These are phyloP conservation scores for Branchellion lobata DNA, from an alignment of 2,888 invertebrate species.

Conservation along the genomic window DNA sequence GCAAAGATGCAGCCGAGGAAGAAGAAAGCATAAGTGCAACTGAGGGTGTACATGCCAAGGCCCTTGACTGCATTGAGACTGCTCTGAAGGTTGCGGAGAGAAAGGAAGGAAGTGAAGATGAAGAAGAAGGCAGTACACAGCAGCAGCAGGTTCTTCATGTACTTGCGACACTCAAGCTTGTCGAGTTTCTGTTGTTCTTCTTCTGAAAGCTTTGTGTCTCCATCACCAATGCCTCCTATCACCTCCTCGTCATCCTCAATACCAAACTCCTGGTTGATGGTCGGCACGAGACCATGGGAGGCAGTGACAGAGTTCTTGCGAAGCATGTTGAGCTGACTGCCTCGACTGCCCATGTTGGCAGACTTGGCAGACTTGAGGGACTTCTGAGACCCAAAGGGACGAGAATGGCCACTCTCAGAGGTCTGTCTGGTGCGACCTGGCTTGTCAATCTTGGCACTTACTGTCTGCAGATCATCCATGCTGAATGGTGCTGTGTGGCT, in stretches of 20 bases:
- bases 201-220: constrained; percentile 12
- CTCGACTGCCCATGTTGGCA: constrained; percentile 1
- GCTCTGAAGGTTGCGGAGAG: constrained; percentile 59
- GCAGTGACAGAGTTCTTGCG: constrained; percentile 30
- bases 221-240: not conserved
- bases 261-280: constrained; percentile 15
- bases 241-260: constrained; percentile 23
- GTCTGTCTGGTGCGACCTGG: constrained; percentile 14
- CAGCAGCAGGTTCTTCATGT: constrained; percentile 56
- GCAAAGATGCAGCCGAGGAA: constrained; percentile 58
- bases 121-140: constrained; percentile 55
- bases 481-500: too few relatives aligned
- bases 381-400: constrained; percentile 39
- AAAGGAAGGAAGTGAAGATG: constrained; percentile 56
- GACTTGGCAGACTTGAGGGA: constrained; percentile 21
- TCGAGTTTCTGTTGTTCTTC: constrained; percentile 50
- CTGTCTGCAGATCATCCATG: constrained; percentile 10
- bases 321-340: constrained; percentile 35
- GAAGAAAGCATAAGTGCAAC: constrained; percentile 55
- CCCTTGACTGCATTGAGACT: constrained; percentile 58
- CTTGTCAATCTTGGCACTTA: constrained; percentile 6
- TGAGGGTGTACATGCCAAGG: constrained; percentile 57
- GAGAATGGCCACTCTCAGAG: constrained; percentile 6
- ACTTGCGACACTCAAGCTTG: constrained; percentile 52
- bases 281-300: constrained; percentile 24